Percentiles rank a stretch among this genome's conserved stretches.
These are phyloP conservation scores for Dermolepida albohirtum DNA, from an alignment of 2,888 invertebrate species.

Conservation along the genomic window DNA sequence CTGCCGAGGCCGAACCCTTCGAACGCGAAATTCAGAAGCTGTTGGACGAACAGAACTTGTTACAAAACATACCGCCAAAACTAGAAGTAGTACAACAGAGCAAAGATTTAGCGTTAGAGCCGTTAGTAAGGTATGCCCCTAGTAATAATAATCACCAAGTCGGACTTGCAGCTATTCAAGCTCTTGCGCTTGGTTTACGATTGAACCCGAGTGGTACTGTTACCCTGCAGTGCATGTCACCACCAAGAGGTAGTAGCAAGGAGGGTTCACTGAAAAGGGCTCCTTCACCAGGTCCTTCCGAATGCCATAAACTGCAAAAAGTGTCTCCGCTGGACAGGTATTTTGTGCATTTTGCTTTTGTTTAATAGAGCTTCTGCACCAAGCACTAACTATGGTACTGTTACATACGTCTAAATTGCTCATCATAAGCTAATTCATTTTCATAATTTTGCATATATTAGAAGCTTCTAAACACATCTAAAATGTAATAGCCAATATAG, in stretches of 20 bases:
- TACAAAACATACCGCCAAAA: constrained; percentile 73
- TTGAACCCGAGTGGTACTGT: constrained; percentile 63
- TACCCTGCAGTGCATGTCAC: constrained; percentile 63
- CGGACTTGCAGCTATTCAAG: constrained; percentile 82
- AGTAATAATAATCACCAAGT: constrained; percentile 78
- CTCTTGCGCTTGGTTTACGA: constrained; percentile 70
- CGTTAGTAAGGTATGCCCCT: constrained; percentile 57
- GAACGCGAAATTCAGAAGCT: constrained; percentile 85
- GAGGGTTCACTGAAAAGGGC: constrained; percentile 66
- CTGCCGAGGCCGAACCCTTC: constrained; percentile 72
- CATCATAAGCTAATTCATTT: neutral
- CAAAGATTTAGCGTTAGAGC: constrained; percentile 71
- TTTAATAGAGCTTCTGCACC: constrained; percentile 34
- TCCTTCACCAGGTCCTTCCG: constrained; percentile 62
- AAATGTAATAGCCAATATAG: neutral
- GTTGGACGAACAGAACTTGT: constrained; percentile 77
- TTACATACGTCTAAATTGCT: constrained; percentile 17
- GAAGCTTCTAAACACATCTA: neutral
- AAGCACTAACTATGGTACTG: constrained; percentile 22
- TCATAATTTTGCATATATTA: neutral
- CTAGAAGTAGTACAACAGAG: constrained; percentile 72
- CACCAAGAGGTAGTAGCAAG: constrained; percentile 66
- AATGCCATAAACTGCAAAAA: constrained; percentile 64
- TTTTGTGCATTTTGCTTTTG: constrained; percentile 38
- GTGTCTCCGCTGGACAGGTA: constrained; percentile 65